Evolutionary conservation across 2,797 vertebrate species (phyloP).

Genomic region (Chloroceryle inda): DNA sequence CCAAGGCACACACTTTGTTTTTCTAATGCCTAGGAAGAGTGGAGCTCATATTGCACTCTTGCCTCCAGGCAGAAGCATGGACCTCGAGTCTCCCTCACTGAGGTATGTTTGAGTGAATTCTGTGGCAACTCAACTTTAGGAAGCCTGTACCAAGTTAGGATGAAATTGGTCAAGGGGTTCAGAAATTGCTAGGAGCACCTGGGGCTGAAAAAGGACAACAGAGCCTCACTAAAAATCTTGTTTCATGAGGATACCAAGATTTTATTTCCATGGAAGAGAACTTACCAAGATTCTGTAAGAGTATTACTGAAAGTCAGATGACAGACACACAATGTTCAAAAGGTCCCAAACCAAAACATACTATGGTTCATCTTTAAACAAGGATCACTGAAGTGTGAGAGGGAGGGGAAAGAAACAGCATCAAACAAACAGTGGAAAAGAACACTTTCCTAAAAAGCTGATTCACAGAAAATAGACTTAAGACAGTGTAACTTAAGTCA

Average conservation of each 20-base stretch:
- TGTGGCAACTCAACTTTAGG: background rate
- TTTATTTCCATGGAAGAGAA: background rate
- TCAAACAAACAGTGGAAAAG: background rate
- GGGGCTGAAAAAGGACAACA: background rate
- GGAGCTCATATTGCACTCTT: background rate
- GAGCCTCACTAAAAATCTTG: background rate
- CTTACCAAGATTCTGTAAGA: background rate
- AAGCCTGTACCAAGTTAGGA: background rate
- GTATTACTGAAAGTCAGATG: background rate
- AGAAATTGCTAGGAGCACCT: background rate
- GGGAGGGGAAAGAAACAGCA: background rate
- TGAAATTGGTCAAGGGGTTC: background rate
- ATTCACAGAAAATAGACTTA: background rate
- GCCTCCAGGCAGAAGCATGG: background rate
- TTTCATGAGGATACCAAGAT: background rate
- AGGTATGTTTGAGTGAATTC: background rate
- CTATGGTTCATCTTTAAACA: background rate
- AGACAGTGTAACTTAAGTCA: background rate
- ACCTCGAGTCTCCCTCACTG: background rate
- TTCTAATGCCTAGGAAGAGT: background rate
- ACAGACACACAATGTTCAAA: background rate
- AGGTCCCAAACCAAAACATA: background rate
- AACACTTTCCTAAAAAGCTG: background rate
- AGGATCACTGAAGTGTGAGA: background rate
- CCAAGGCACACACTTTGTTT: background rate